These are phyloP conservation scores for Papilio demoleus DNA, from an alignment of 2,888 invertebrate genomes.

Conservation along the genomic window DNA sequence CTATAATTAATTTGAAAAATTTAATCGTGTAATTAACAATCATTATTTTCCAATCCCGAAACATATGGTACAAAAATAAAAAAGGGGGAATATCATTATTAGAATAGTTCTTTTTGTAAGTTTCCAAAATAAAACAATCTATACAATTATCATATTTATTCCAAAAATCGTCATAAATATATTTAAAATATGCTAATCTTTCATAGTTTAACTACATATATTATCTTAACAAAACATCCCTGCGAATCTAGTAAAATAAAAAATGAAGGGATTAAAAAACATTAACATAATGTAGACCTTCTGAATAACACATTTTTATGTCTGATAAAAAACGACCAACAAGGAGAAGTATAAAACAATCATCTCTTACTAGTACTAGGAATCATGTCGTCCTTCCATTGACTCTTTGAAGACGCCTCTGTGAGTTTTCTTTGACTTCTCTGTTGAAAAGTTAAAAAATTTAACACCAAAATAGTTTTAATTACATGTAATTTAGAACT, in stretches of 20 bases:
- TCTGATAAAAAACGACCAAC: background rate
- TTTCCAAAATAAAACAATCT: background rate
- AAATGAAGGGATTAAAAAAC: background rate
- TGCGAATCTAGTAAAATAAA: background rate
- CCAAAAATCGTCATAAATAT: too few relatives aligned
- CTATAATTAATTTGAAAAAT: too few relatives aligned
- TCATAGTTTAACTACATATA: background rate
- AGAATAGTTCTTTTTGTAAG: background rate
- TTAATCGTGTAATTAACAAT: background rate
- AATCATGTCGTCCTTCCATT: conserved; percentile 34
- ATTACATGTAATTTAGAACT: background rate
- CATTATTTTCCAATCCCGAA: background rate
- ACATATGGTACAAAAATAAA: background rate
- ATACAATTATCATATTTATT: background rate
- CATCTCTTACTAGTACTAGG: conserved; percentile 39
- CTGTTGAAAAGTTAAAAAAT: conserved; percentile 48
- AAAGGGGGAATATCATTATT: background rate
- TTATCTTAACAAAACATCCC: background rate
- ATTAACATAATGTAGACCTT: background rate
- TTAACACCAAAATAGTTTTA: background rate
- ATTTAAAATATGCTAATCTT: too few relatives aligned
- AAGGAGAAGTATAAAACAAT: background rate
- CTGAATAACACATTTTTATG: background rate
- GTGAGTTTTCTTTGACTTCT: conserved; percentile 52
- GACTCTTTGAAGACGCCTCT: conserved; percentile 26